Conservation (phyloP, 2,888 invertebrate species). For the Nephrotoma guestfalica region DNA sequence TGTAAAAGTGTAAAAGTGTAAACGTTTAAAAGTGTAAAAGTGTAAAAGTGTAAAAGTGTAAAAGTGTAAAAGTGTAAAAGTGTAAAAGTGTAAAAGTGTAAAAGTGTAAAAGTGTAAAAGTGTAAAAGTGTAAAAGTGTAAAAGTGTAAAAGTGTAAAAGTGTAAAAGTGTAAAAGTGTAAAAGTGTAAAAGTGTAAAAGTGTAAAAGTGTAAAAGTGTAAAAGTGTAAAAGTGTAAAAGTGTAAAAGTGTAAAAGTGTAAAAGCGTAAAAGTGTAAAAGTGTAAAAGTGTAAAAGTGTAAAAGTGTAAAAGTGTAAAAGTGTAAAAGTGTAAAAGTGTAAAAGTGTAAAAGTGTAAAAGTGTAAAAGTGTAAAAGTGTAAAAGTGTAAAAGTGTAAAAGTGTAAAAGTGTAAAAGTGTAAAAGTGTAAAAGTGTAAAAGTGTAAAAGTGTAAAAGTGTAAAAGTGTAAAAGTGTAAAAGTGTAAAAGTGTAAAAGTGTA, state of each 20-base stretch:
- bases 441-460: neutral
- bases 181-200: no score
- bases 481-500: neutral
- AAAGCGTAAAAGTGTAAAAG: neutral
- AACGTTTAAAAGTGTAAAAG: no score
- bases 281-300: neutral
- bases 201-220: neutral
- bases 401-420: neutral
- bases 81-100: no score
- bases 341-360: neutral
- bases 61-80: no score
- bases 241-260: neutral
- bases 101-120: no score
- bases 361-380: neutral
- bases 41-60: no score
- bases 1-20: no score
- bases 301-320: neutral
- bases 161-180: no score
- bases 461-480: neutral
- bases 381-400: neutral
- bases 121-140: no score
- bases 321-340: neutral
- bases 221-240: neutral
- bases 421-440: neutral
- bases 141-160: no score